Evolutionary conservation across 2,888 invertebrate genomes (phyloP).

Genomic region (Tipula helvola): DNA sequence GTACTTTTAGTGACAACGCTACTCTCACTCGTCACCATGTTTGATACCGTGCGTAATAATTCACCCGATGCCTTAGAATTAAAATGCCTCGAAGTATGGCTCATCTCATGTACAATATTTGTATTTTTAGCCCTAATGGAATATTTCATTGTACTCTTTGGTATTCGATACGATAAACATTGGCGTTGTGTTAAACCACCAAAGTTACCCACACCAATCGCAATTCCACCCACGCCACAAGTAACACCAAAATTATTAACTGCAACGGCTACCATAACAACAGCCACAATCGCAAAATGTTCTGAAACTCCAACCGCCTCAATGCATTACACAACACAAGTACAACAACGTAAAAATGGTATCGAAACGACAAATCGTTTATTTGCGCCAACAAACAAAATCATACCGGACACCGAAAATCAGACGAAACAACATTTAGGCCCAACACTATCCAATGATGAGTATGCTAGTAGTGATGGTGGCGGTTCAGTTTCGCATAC

Average conservation of each 20-base stretch:
- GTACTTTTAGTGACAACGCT: constrained; percentile 49
- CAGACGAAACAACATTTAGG: constrained; percentile 11
- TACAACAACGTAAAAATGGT: constrained; percentile 21
- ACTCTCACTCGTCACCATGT: constrained; percentile 51
- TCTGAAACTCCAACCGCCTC: constrained; percentile 9
- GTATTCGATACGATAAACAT: constrained; percentile 51
- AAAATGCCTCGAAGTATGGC: constrained; percentile 51
- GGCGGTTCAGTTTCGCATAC: not conserved
- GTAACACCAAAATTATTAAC: constrained; percentile 35
- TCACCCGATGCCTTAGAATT: constrained; percentile 49
- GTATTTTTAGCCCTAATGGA: constrained; percentile 50
- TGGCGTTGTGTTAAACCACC: constrained; percentile 36
- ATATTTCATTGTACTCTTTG: constrained; percentile 50
- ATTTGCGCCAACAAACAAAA: constrained; percentile 19
- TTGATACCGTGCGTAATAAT: constrained; percentile 52
- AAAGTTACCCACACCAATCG: constrained; percentile 31
- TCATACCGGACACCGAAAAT: constrained; percentile 19
- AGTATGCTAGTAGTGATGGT: not conserved
- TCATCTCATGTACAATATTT: constrained; percentile 51
- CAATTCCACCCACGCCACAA: constrained; percentile 28
- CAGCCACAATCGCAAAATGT: constrained; percentile 10
- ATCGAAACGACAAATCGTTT: constrained; percentile 21
- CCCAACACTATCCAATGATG: not conserved
- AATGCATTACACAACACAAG: constrained; percentile 14
- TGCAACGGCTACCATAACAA: constrained; percentile 29